Percentiles rank a stretch among this genome's conserved stretches.
Evolutionary conservation across 2,888 invertebrate genomes (phyloP).

Genomic region (Drepanosiphum platanoidis): DNA sequence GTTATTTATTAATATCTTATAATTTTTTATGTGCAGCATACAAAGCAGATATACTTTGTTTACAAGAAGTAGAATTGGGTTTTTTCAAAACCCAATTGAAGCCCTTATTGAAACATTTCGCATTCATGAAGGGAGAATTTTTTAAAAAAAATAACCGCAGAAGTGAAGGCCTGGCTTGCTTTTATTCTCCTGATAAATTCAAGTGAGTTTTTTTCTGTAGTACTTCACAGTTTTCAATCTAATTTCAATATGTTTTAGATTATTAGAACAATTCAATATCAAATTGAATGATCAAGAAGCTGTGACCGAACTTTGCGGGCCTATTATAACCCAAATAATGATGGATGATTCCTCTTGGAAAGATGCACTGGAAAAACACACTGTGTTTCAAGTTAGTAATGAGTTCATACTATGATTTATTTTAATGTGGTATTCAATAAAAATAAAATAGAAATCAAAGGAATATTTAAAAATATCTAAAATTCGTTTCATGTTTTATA

Average conservation of each 20-base stretch:
- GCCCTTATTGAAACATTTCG: slow-evolving; percentile 68
- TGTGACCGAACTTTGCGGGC: neutral
- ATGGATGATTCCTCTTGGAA: slow-evolving; percentile 5
- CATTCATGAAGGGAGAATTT: slow-evolving; percentile 73
- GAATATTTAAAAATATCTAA: neutral
- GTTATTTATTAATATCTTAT: slow-evolving; percentile 62
- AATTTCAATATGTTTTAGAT: slow-evolving; percentile 10
- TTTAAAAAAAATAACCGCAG: slow-evolving; percentile 78
- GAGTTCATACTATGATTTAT: neutral
- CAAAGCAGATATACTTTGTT: slow-evolving; percentile 87
- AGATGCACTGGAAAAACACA: slow-evolving; percentile 14
- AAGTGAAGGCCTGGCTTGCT: slow-evolving; percentile 84
- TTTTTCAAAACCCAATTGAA: slow-evolving; percentile 77
- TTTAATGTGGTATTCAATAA: too few relatives aligned
- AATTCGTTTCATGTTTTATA: neutral
- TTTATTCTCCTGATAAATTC: slow-evolving; percentile 69
- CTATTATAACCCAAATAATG: slow-evolving; percentile 29
- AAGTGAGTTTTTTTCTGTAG: slow-evolving; percentile 24
- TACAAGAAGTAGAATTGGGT: slow-evolving; percentile 91
- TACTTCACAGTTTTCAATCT: neutral
- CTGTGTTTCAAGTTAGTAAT: slow-evolving; percentile 36
- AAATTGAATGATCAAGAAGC: neutral
- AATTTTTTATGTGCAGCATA: slow-evolving; percentile 74
- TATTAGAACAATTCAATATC: slow-evolving; percentile 29
- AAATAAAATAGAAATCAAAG: too few relatives aligned